Evolutionary conservation across 92 coral and sea anemone species (phyloP), one percentile per base, ranked within the genome.

Genomic region (Bergia puertoricense): DNA sequence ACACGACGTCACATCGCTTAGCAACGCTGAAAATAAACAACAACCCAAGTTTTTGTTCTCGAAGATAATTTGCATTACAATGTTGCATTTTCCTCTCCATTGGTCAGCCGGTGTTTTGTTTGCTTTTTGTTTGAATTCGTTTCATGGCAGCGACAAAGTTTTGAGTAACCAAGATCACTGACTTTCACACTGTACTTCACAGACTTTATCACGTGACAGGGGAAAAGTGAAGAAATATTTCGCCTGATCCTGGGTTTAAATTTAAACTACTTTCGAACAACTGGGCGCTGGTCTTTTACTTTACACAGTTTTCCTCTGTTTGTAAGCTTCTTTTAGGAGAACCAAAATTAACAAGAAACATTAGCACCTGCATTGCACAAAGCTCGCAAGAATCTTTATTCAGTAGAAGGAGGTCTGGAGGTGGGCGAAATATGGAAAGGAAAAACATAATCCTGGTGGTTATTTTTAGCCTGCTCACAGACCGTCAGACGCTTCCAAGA

Each of bases 21-120:
- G 98, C 81, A 89, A 93, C 95, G 72, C 5, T 4, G 93, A 87
- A 88, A 95, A 93, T 91, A 93, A 95, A 95, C 89, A 95, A 82
- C 72, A 82, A 62, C 79, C 62, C 38, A 18, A 13, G 13, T 30
- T 68, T 51, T 89, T 91, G 88, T 78, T 89, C 92, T 68, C 18
- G 44, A 37, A 46, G 40, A 79, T 80, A 11, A 80, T 82, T 88
- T 79, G 76, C 82, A 85, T 83, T 50, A 83, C 72, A 85, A 51
- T 37, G 13, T 54, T 18, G 45, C 66, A 51, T 85, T 80, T 81
- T 81, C 9, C 44, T 6, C 54, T 38, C 72, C 6, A 85, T 79
- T 85, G 86, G 82, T 72, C 76, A 38, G 42, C 65, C 1, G 66
- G 41, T 39, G 68, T 74, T 84, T 66, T 90, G 85, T 79, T 84